Evolutionary conservation across 2,797 vertebrate genomes (phyloP), one percentile per base, ranked within the genome.

Genomic region (Myiotriccus ornatus): DNA sequence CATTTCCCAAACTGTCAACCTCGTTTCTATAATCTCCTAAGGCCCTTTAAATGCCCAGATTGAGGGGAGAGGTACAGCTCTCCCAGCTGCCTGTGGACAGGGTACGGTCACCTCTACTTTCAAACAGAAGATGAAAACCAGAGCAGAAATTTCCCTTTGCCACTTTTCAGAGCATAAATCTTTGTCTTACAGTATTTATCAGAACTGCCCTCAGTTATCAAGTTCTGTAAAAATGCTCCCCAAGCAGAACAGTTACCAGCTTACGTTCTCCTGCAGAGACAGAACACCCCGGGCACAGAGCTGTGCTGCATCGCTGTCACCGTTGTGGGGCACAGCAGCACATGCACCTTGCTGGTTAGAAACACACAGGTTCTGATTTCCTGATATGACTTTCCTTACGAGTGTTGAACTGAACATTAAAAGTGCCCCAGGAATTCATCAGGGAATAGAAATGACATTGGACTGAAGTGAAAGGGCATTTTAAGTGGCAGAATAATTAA

Each of bases 1-100:
- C 76, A 63, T 93, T 96, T 96, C 89, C 71, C 91, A 95, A 95
- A 96, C 94, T 93, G 69, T 89, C 88, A 96, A 92, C 71, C 89
- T 95, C 93, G 95, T 86, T 87, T 57, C 50, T 63, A n/a, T 63
- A 86, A 86, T 81, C n/a, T 94, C 93, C 56, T 67, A 80, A 89
- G 63, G 75, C 84, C 81, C 64, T 85, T 89, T 81, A 87, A 83
- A 87, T 32, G 71, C 64, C 53, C 63, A 87, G 75, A 82, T 87
- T 76, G 63, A 81, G 65, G 81, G 84, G 44, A 79, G 68, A 60
- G 50, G 34, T 12, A 21, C 11, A 64, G 49, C 35, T 90, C 59
- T 70, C 37, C 64, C 41, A 84, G 81, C 81, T 76, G 83, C 22
- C 83, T 93, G 63, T 25, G 37, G 35, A 81, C 43, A 52, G 25